These are phyloP conservation scores for Hyaena hyaena DNA, from an alignment of 2,113 vertebrate species.

Conservation along the genomic window DNA sequence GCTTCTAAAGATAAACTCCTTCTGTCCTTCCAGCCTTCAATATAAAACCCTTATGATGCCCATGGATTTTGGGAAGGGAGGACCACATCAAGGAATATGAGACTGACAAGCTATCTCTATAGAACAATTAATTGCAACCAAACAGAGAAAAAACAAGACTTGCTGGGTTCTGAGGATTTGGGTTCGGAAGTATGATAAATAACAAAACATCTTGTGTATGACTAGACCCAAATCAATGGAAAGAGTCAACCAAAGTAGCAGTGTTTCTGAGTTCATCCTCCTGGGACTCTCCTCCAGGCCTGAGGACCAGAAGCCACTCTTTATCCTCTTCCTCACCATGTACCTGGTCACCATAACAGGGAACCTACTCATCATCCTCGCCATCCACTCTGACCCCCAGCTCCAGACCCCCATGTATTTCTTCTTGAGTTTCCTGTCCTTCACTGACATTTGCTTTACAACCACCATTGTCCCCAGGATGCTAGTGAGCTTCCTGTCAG, in stretches of 20 bases:
- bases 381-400: too few relatives aligned
- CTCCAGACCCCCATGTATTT: too few relatives aligned
- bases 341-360: too few relatives aligned
- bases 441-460: too few relatives aligned
- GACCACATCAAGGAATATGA: background rate
- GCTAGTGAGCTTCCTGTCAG: too few relatives aligned
- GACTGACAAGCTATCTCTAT: background rate
- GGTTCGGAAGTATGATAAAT: background rate
- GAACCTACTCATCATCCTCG: too few relatives aligned
- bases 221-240: background rate
- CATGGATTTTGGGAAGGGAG: background rate
- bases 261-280: slow-evolving; percentile 56
- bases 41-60: background rate
- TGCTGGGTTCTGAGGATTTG: background rate
- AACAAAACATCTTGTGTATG: background rate
- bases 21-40: background rate
- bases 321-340: too few relatives aligned
- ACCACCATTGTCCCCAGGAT: too few relatives aligned
- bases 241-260: slow-evolving; percentile 35
- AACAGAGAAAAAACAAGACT: background rate
- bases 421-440: too few relatives aligned
- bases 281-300: too few relatives aligned
- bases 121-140: background rate
- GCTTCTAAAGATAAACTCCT: background rate
- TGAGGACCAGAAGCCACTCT: too few relatives aligned